Conservation (phyloP, 2,113 vertebrate species). For the Grammomys dolichurus region DNA sequence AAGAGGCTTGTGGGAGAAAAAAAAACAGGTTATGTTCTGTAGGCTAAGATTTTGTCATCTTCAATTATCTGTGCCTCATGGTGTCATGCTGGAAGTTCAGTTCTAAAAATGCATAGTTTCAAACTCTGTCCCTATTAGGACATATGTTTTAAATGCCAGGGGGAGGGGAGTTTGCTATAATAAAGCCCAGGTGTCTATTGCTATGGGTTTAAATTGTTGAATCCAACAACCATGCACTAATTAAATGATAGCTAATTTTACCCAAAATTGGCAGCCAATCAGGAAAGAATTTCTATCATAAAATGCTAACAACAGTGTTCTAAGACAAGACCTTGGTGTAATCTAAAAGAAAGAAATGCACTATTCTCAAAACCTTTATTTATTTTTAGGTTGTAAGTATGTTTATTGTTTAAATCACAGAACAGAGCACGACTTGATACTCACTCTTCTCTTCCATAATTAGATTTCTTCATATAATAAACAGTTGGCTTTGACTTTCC, state of each 20-base stretch:
- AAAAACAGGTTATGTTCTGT: neutral
- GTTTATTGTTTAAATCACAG: constrained; percentile 61
- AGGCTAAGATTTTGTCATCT: neutral
- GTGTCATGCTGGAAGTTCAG: constrained; percentile 27
- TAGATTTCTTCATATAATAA: constrained; percentile 65
- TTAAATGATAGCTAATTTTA: constrained; percentile 72
- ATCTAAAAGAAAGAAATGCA: constrained; percentile 53
- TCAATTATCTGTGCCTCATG: neutral
- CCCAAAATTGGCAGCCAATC: constrained; percentile 47
- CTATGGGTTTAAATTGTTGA: constrained; percentile 63
- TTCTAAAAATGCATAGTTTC: constrained; percentile 48
- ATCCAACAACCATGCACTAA: constrained; percentile 57
- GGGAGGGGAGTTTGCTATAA: constrained; percentile 10
- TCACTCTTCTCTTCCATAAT: constrained; percentile 51
- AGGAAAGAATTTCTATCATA: constrained; percentile 55
- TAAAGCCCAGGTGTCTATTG: constrained; percentile 73
- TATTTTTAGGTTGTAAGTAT: constrained; percentile 73
- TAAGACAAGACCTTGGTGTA: constrained; percentile 9
- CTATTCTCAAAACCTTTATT: constrained; percentile 35
- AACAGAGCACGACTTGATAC: constrained; percentile 45
- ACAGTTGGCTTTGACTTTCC: constrained; percentile 37
- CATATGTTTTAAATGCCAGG: constrained; percentile 48
- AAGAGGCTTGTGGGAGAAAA: neutral
- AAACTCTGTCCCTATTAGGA: neutral
- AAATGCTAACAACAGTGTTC: constrained; percentile 44